Base-by-base conservation (phyloP, 2,888 invertebrate species). In the Tachina grossa region DNA sequence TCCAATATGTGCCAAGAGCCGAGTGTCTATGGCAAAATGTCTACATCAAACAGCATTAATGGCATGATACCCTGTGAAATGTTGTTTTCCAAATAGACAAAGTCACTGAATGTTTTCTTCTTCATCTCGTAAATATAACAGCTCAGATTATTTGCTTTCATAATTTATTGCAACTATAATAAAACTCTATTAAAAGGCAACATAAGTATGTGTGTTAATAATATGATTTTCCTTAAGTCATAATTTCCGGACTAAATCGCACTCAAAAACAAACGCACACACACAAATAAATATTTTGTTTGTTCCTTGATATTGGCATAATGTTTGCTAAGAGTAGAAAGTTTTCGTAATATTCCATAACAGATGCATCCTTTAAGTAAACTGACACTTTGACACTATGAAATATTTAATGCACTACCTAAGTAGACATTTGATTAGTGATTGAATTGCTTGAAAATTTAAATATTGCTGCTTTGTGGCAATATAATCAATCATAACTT, bases 381-480 rank as follows among this genome's bases (percentile, higher is more conserved):
- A 72, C 72, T 83, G 83, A 68, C 83, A 78, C 61, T 78, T 83
- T 83, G 78, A 74, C 83, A 74, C 41, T 57, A 66, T 45, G 83
- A 47, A 77, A 72, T 76, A 77, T 78, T 66, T 68, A 59, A n/a
- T 41, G 69, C 55, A 49, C 49, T 51, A 61, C 59, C 39, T n/a
- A 68, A 45, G 19, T 45, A 31, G 39, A 22, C 19, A 78, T 53
- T 78, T 83, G 83, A 68, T 74, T 72, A 83, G 53, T 69, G 53
- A 74, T 78, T 61, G 55, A 69, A 47, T 39, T 55, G 55, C 16
- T 59, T 65, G 49, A 13, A 16, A n/a, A 41, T 31, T 31, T 31
- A 31, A 6, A 6, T 31, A 31, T 5, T 31, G 31, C 31, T 31
- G 31, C 31, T 31, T 31, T 31, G 31, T 31, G 31, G 31, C 31